These are phyloP conservation scores for Chrysotoxum bicinctum DNA, from an alignment of 2,888 invertebrate genomes.

Conservation along the genomic window DNA sequence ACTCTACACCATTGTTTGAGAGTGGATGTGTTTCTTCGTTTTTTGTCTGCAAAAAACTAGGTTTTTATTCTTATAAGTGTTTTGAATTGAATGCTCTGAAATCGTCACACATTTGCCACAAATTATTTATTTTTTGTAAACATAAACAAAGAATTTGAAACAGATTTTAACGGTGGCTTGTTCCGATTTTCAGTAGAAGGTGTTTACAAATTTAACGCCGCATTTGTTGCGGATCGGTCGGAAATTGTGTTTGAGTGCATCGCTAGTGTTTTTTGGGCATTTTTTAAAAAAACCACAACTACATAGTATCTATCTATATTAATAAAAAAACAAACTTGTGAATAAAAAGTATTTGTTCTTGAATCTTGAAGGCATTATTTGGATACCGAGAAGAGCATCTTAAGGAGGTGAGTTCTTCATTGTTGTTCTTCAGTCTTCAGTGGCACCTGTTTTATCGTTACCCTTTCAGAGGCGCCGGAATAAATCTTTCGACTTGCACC, in stretches of 20 bases:
- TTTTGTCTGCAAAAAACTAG: background rate
- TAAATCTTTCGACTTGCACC: constrained; percentile 15
- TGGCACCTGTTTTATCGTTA: background rate
- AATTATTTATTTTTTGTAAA: constrained; percentile 8
- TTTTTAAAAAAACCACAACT: background rate
- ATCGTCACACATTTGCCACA: too few relatives aligned
- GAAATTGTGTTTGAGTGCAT: background rate
- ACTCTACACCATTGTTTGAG: background rate
- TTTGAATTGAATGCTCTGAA: background rate
- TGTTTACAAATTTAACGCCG: background rate
- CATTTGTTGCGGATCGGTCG: background rate
- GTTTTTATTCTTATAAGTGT: background rate
- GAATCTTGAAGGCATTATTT: constrained; percentile 4
- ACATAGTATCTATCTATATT: too few relatives aligned
- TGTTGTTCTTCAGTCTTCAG: background rate
- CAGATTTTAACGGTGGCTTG: constrained; percentile 17
- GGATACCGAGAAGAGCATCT: constrained; percentile 13
- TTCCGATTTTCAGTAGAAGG: background rate
- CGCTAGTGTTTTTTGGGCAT: background rate
- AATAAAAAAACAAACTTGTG: background rate
- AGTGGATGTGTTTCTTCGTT: background rate
- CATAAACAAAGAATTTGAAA: constrained; percentile 17
- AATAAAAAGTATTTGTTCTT: constrained; percentile 7
- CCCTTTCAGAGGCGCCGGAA: background rate
- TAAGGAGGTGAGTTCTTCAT: background rate